phyloP scores from a whole-genome alignment of 37 sponge, comb jelly and placozoan species.

The Oopsacas minuta region DNA sequence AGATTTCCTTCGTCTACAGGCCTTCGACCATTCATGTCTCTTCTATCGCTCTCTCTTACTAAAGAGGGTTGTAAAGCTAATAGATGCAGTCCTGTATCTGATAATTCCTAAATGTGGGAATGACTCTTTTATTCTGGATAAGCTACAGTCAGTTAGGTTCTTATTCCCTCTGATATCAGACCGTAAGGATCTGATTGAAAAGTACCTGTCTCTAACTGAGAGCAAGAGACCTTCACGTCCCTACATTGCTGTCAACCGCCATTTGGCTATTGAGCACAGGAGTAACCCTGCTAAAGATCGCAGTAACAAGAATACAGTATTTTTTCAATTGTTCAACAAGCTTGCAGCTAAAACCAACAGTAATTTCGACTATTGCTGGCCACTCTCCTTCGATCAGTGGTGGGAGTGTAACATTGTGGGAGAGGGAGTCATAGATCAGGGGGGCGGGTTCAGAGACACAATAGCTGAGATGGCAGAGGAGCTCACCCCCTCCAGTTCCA shows the following conservation, averaged over 20 bases:
- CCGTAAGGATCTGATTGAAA: conserved; percentile 42
- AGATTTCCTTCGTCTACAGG: conserved; percentile 53
- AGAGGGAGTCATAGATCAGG: conserved; percentile 88
- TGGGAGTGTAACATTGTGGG: conserved; percentile 81
- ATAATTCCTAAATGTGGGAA: conserved; percentile 44
- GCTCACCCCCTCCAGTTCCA: conserved; percentile 53
- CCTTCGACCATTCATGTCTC: conserved; percentile 35
- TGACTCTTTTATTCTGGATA: conserved; percentile 7
- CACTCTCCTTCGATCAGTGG: conserved; percentile 64
- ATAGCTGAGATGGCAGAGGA: conserved; percentile 74
- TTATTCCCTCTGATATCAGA: conserved; percentile 49
- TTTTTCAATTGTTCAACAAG: conserved; percentile 43
- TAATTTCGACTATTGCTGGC: conserved; percentile 55
- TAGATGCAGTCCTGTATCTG: conserved; percentile 43
- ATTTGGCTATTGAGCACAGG: conserved; percentile 47
- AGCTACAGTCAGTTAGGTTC: conserved; percentile 33
- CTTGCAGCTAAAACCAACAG: conserved; percentile 39
- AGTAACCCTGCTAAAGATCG: conserved; percentile 58
- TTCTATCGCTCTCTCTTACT: conserved; percentile 36
- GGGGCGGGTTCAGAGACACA: conserved; percentile 85
- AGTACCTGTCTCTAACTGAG: conserved; percentile 32
- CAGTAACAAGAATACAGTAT: conserved; percentile 48
- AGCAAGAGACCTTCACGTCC: conserved; percentile 32
- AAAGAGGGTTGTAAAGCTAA: conserved; percentile 36
- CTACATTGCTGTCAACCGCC: conserved; percentile 52